Base-by-base conservation (phyloP, 1,140 invertebrate genomes). In the Pseudomyrmex gracilis region DNA sequence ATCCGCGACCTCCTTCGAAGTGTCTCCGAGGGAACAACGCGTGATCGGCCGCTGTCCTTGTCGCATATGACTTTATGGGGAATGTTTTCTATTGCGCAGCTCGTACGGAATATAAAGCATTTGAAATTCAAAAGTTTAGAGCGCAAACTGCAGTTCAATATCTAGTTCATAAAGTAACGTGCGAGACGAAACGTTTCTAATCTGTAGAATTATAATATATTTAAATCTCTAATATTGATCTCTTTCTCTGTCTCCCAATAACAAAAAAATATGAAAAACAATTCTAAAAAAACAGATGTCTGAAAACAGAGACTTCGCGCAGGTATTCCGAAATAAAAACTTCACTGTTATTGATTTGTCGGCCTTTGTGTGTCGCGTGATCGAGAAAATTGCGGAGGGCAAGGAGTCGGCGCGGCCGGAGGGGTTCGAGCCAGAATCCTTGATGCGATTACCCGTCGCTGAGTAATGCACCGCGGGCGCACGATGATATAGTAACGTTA, bases 321-420 rank as follows among this genome's bases (percentile, higher is more conserved):
- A 34, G 5, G 5, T 34, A 34, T 34, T 34, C 10, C 15, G 20
- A 68, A 78, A 71, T 71, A 60, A 45, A n/a, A 60, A 58, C 53
- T 58, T 70, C 10, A 34, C 60, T 61, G 82, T 86, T 91, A 91
- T 91, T 90, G 90, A 91, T 91, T 91, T 34, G 34, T 90, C 85
- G 77, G 71, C 58, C 83, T 80, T 83, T 90, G 34, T 85, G 88
- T 89, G 89, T 90, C 85, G 90, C 90, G 90, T 90, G 90, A 90
- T 90, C 85, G 85, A 88, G 87, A 90, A 90, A 90, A 90, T 90
- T 90, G 88, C 82, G 80, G 85, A 61, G 68, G n/a, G 51, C 66
- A 80, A 87, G 86, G 63, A 88, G 34, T 34, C 4, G 87, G 86
- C 86, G 82, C 77, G 83, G 85, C 74, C 70, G 68, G 84, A 87